These are phyloP conservation scores for Scaptomyza caliginosa DNA, from an alignment of 2,888 invertebrate species.

Conservation along the genomic window DNA sequence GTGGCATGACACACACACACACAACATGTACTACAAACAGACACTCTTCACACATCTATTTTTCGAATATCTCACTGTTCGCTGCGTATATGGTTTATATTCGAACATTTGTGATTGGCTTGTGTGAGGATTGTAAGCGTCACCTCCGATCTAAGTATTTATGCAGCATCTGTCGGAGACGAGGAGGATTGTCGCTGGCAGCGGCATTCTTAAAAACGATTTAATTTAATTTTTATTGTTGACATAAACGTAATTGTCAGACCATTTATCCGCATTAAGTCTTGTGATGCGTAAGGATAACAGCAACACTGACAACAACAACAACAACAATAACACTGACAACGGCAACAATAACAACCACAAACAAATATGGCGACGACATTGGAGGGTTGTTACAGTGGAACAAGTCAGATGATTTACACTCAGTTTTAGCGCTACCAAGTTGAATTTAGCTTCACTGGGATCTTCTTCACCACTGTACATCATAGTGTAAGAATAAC, in stretches of 20 bases:
- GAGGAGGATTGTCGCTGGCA: constrained; percentile 18
- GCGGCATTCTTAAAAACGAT: constrained; percentile 72
- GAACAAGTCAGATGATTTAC: background rate
- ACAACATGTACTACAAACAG: background rate
- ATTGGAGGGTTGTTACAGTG: constrained; percentile 38
- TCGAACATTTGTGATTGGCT: constrained; percentile 56
- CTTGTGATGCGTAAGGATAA: constrained; percentile 76
- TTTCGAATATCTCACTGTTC: constrained; percentile 32
- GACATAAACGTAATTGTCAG: constrained; percentile 82
- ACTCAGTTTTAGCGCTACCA: background rate
- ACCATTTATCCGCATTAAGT: constrained; percentile 83
- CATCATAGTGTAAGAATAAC: constrained; percentile 11
- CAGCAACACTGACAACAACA: constrained; percentile 50
- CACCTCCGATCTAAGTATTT: constrained; percentile 60
- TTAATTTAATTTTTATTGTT: constrained; percentile 79
- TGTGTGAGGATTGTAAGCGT: constrained; percentile 14
- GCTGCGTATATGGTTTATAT: too few species aligned
- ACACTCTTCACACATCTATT: constrained; percentile 51
- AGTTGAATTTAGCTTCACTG: too few species aligned
- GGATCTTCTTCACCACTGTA: too few species aligned
- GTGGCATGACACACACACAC: constrained; percentile 66
- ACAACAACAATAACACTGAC: constrained; percentile 43
- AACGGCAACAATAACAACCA: constrained; percentile 46
- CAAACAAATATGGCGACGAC: constrained; percentile 70
- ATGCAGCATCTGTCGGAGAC: constrained; percentile 67